phyloP scores from a whole-genome alignment of 64 coral and sea anemone species.

The Actinia equina region DNA sequence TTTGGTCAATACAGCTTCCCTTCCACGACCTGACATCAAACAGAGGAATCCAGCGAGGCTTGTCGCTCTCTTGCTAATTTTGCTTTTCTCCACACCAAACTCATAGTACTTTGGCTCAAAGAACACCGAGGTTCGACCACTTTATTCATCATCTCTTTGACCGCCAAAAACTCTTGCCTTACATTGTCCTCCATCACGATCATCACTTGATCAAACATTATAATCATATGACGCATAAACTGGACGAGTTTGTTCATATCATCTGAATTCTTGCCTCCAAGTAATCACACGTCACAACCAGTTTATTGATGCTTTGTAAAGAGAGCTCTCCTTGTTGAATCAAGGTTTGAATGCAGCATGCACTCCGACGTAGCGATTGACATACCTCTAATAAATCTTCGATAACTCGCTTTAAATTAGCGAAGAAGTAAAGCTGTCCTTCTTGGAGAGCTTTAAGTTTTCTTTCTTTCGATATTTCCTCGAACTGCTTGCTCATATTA shows the following conservation, averaged over 20 bases:
- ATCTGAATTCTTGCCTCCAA: conserved; percentile 50
- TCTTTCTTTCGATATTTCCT: conserved; percentile 5
- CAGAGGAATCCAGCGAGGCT: background rate
- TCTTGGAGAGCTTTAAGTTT: conserved; percentile 26
- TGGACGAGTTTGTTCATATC: conserved; percentile 62
- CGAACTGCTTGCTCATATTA: background rate
- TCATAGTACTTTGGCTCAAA: conserved; percentile 68
- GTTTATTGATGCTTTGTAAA: conserved; percentile 53
- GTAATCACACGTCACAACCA: conserved; percentile 48
- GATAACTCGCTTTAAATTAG: conserved; percentile 59
- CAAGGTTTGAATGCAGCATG: conserved; percentile 33
- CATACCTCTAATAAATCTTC: conserved; percentile 55
- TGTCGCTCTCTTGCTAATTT: conserved; percentile 8
- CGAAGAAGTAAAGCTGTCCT: conserved; percentile 29
- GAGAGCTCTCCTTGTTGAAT: conserved; percentile 46
- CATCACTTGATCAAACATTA: conserved; percentile 87
- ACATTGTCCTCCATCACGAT: conserved; percentile 61
- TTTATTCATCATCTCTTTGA: conserved; percentile 86
- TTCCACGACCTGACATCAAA: background rate
- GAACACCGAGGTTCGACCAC: conserved; percentile 60
- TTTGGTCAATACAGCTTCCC: too few relatives aligned
- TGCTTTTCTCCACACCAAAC: conserved; percentile 58
- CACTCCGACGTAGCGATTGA: conserved; percentile 38
- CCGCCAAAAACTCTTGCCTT: conserved; percentile 54
- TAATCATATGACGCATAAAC: conserved; percentile 69